Evolutionary conservation across 1,140 invertebrate species (phyloP).

Genomic region (Anagrus nilaparvatae): DNA sequence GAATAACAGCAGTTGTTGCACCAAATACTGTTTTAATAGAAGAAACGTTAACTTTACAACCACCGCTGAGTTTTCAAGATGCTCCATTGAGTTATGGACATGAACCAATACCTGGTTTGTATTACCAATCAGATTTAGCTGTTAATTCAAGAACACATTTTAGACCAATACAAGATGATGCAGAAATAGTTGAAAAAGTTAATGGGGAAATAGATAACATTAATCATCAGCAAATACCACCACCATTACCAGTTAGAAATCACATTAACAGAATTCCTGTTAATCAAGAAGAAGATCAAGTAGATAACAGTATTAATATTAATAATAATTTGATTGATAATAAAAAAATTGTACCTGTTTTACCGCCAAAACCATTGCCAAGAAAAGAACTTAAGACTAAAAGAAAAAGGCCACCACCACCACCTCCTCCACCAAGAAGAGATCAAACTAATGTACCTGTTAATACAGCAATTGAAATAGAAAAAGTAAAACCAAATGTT

Average conservation of each 20-base stretch:
- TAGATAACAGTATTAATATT: background rate
- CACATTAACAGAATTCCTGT: constrained; percentile 30
- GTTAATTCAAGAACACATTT: constrained; percentile 34
- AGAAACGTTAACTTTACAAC: constrained; percentile 36
- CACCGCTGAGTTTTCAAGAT: constrained; percentile 45
- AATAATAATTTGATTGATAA: background rate
- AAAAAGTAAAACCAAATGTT: background rate
- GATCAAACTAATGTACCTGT: constrained; percentile 1
- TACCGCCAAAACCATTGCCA: constrained; percentile 36
- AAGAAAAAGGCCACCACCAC: constrained; percentile 39
- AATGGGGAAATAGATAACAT: constrained; percentile 20
- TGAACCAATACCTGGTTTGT: constrained; percentile 31
- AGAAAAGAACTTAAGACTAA: constrained; percentile 32
- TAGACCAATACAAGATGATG: constrained; percentile 33
- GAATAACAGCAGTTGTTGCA: constrained; percentile 34
- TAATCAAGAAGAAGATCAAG: constrained; percentile 17
- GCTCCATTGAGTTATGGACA: constrained; percentile 44
- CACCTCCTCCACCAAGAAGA: constrained; percentile 34
- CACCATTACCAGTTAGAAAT: constrained; percentile 29
- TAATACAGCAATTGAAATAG: no score
- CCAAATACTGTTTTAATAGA: constrained; percentile 38
- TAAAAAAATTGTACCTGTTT: constrained; percentile 14
- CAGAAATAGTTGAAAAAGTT: constrained; percentile 29
- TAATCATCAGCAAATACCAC: constrained; percentile 6
- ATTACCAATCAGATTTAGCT: constrained; percentile 32